Evolutionary conservation across 2,888 invertebrate species (phyloP), one percentile per base, ranked within the genome.

Genomic region (Cantharis flavilabris): DNA sequence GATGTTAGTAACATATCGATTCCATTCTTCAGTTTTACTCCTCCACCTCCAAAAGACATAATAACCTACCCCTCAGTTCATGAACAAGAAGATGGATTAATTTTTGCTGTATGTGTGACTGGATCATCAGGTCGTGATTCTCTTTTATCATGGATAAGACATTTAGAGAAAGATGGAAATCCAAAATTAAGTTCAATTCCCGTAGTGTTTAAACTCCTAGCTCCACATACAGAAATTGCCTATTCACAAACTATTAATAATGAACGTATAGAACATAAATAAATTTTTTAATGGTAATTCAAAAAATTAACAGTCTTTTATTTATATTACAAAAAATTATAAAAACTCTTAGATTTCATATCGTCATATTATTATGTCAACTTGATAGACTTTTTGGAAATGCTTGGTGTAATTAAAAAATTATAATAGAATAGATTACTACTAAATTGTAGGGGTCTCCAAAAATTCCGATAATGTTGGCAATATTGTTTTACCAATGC

Each of bases 51-150:
- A 89, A 90, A 86, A 76, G 80, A 83, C 13, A 80, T 89, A 70
- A 81, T 81, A 72, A 69, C 87, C 9, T 88, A 90, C 77, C 92
- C 93, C 10, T 93, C 94, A 26, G 93, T 97, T 1, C 98, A 99
- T 86, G 96, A 98, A 86, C 98, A 98, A 88, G 94, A 95, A 74
- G 98, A 98, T 88, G 97, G 97, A 4, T 95, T 94, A 0, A 94
- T 98, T 83, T 92, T 96, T 81, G 94, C 94, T 9, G 90, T 97
- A 71, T 97, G 97, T 89, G 96, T 97, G 26, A 98, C 98, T 76
- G 98, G 98, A 71, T 94, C 96, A 10, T 96, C 96, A 14, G 94
- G 95, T 76, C 93, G 96, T 88, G 97, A 98, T 88, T 98, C 98
- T 0, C 88, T 98, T 9, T 88, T 98, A n/a, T 96, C 97, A 0